Conservation (phyloP, 2,797 vertebrate genomes). For the Tolypeutes matacus region DNA sequence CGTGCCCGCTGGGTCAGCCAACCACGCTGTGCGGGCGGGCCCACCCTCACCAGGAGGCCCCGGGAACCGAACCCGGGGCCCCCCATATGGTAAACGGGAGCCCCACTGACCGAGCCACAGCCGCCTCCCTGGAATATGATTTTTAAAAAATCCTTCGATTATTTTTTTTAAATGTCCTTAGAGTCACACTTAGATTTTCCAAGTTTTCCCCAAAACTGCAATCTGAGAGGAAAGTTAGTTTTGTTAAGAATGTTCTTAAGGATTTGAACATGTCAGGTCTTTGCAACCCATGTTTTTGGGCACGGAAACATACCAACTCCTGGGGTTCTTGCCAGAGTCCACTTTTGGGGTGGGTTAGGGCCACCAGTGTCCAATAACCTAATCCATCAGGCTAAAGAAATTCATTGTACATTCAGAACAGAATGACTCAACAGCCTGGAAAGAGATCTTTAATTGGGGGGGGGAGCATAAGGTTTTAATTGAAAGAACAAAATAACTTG, state of each 20-base stretch:
- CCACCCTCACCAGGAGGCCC: no score
- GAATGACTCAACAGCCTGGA: not conserved
- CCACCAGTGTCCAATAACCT: not conserved
- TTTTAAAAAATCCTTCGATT: not conserved
- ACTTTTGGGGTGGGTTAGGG: slow-evolving; percentile 22
- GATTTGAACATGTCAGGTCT: slow-evolving; percentile 16
- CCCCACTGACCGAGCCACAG: no score
- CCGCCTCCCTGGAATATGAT: not conserved
- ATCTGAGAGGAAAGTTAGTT: slow-evolving; percentile 21
- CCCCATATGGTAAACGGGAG: no score
- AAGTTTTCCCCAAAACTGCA: slow-evolving; percentile 29
- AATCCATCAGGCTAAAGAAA: slow-evolving; percentile 49
- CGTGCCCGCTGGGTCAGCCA: no score
- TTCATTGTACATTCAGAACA: slow-evolving; percentile 50
- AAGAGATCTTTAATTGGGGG: not conserved
- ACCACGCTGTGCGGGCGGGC: no score
- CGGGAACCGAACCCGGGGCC: no score
- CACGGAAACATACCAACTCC: slow-evolving; percentile 17
- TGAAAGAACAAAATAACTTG: slow-evolving; percentile 13
- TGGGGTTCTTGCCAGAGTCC: slow-evolving; percentile 44
- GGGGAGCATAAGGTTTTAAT: not conserved
- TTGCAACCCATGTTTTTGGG: not conserved
- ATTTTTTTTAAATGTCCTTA: not conserved
- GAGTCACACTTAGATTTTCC: not conserved
- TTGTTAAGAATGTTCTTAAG: slow-evolving; percentile 44